phyloP scores from a whole-genome alignment of 2,797 vertebrate species.

The Hoplostethus mediterraneus region DNA sequence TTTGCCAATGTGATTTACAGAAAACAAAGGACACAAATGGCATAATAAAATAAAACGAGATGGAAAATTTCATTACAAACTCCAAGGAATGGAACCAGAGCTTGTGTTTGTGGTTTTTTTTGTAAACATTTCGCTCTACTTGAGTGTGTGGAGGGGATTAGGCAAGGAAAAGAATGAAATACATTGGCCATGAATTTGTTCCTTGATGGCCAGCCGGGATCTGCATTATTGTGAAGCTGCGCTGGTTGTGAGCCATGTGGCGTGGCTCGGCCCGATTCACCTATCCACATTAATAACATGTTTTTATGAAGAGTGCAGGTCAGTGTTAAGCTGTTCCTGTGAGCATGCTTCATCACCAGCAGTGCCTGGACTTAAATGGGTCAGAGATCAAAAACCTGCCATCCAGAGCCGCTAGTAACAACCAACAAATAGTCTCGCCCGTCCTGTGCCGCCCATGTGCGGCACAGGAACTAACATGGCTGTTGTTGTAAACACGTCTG shows the following conservation, averaged over 20 bases:
- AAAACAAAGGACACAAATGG: neutral
- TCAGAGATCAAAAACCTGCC: constrained; percentile 26
- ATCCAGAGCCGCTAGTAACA: neutral
- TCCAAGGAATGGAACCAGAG: too few species aligned
- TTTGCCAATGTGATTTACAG: neutral
- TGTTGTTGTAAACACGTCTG: too few species aligned
- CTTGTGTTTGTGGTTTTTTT: neutral
- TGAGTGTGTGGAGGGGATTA: neutral
- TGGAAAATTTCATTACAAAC: neutral
- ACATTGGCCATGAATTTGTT: neutral
- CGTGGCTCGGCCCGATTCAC: constrained; percentile 16
- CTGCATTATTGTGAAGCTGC: constrained; percentile 4
- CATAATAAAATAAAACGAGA: neutral
- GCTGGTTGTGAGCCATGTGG: neutral
- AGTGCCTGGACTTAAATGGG: constrained; percentile 16
- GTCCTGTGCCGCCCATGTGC: too few species aligned
- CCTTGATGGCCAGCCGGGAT: neutral
- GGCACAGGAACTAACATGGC: too few species aligned
- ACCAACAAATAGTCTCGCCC: neutral
- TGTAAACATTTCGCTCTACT: neutral
- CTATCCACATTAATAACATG: constrained; percentile 30
- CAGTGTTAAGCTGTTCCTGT: constrained; percentile 26
- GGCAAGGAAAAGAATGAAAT: constrained; percentile 2
- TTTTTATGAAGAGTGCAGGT: constrained; percentile 24
- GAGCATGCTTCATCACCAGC: constrained; percentile 33